Evolutionary conservation across 2,888 invertebrate genomes (phyloP), one percentile per base, ranked within the genome.

Genomic region (Atrina japonica): DNA sequence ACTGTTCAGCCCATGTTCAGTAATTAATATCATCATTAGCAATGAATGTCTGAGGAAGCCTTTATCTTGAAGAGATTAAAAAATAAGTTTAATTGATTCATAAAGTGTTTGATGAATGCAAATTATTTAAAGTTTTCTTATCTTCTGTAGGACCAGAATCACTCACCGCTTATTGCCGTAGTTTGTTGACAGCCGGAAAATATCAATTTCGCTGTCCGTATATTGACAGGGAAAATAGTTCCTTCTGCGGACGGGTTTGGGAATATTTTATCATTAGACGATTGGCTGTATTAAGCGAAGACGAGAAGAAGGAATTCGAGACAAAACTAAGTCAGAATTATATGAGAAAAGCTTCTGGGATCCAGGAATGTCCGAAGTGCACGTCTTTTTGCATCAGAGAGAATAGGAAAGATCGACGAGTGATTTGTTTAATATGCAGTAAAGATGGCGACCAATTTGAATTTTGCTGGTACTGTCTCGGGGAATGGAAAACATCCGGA

Each of bases 391-490:
- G 78, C 40, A 70, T 71, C 41, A 60, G 76, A 43, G 41, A 41
- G 18, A 61, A 59, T n/a, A 70, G 63, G 11, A 70, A 64, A 30
- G 77, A 78, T 40, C 63, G 52, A 11, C 45, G 80, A 2, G 75
- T 76, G n/a, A n/a, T n/a, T n/a, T n/a, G n/a, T n/a, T n/a, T n/a
- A n/a, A n/a, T n/a, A n/a, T n/a, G n/a, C n/a, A 1, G 53, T 74
- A 76, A 70, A 6, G 63, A 66, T 27, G 27, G 56, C 9, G 43
- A 16, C 29, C 29, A 35, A 6, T 81, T 71, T 60, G 78, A 81
- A 40, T 81, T 81, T 49, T 81, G 81, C 61, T 81, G 78, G 78
- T 76, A 63, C 18, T 81, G 81, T 40, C 60, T 77, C 14, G 71
- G 74, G 40, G 45, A 59, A 0, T 81, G 81, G 78, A 70, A 67